Evolutionary conservation across 2,113 vertebrate genomes (phyloP).

Genomic region (Lagopus leucura): DNA sequence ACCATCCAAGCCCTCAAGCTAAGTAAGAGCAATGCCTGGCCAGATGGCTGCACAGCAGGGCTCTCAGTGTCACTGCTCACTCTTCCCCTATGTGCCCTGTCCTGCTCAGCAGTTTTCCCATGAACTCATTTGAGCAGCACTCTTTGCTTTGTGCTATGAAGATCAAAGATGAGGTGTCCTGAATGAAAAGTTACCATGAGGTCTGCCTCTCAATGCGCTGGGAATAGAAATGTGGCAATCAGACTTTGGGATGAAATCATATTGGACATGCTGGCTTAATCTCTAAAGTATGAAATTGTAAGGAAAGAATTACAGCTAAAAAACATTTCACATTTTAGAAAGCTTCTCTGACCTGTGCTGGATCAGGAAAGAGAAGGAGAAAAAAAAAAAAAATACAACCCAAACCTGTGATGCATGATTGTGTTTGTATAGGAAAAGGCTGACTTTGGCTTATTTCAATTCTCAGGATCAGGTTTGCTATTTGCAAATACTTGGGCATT

Average conservation of each 20-base stretch:
- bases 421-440: conserved; percentile 25
- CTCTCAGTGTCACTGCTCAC: neutral
- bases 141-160: neutral
- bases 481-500: conserved; percentile 26
- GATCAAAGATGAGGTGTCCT: conserved; percentile 27
- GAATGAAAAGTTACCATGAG: conserved; percentile 45
- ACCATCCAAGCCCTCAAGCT: neutral
- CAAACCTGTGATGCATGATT: neutral
- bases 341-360: conserved; percentile 24
- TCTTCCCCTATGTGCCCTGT: rapidly evolving
- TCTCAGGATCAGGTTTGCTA: conserved; percentile 29
- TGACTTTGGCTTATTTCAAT: conserved; percentile 5
- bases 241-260: conserved; percentile 59
- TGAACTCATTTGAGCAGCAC: neutral
- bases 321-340: conserved; percentile 60
- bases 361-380: conserved; percentile 1
- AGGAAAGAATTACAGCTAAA: conserved; percentile 66
- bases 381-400: neutral
- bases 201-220: conserved; percentile 10
- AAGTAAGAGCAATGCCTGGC: neutral
- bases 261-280: conserved; percentile 65
- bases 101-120: conserved; percentile 23
- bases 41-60: neutral
- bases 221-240: conserved; percentile 64
- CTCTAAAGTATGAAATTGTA: conserved; percentile 58